Conservation (phyloP, 2,113 vertebrate genomes). For the Zosterops japonicus region DNA sequence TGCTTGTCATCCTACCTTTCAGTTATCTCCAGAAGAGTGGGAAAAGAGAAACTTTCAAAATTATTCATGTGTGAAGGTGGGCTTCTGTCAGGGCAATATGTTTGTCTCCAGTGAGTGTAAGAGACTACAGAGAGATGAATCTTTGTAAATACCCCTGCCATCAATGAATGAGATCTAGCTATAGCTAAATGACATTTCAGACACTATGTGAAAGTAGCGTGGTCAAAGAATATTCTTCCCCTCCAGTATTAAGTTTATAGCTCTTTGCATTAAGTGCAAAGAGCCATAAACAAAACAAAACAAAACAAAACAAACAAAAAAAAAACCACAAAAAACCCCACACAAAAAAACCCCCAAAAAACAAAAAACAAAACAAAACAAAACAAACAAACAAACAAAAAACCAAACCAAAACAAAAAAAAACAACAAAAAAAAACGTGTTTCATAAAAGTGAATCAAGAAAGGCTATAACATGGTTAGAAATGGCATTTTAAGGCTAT, state of each 20-base stretch:
- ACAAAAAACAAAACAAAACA: too few species aligned
- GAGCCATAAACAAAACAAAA: not conserved
- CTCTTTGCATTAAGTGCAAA: not conserved
- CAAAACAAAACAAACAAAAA: too few species aligned
- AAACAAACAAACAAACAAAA: not conserved
- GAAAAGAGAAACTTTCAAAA: not conserved
- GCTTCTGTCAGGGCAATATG: not conserved
- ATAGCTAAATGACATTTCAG: not conserved
- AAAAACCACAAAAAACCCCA: too few species aligned
- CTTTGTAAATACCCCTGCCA: not conserved
- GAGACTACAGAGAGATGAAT: not conserved
- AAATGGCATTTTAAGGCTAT: slow-evolving; percentile 1
- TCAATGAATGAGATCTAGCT: not conserved
- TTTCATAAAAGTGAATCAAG: not conserved
- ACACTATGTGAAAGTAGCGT: not conserved
- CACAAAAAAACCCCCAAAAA: too few species aligned
- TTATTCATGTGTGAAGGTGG: not conserved
- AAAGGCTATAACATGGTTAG: not conserved
- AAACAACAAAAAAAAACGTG: not conserved
- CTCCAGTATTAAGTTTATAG: not conserved
- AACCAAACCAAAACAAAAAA: not conserved
- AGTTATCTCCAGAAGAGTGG: not conserved
- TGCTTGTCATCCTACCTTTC: not conserved
- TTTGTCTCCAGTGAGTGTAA: not conserved
- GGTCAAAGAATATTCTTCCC: not conserved